Base-by-base conservation (phyloP, 2,797 vertebrate genomes). In the Melanotaenia pygmaea region DNA sequence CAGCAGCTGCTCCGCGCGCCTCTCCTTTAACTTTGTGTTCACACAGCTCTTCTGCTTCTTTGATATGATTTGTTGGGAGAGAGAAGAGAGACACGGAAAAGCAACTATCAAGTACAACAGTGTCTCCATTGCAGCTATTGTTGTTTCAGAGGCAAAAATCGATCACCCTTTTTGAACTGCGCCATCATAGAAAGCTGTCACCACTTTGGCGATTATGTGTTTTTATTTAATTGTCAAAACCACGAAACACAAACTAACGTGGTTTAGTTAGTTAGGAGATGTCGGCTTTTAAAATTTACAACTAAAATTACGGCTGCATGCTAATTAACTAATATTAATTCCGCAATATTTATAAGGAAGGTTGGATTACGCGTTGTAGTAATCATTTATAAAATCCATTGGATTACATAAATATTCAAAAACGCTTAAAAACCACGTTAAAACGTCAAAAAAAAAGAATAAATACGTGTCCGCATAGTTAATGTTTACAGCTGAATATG, bases 1-100 rank as follows among this genome's bases (percentile, higher is more conserved):
- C 35, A 38, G 43, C 63, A 66, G 77, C 68, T 28, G 74, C 67
- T 72, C 38, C 38, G 3, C 2, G 30, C 14, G 47, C 64, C 22
- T 71, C 40, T 65, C 28, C 38, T 45, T 59, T 62, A 86, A 87
- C 85, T 88, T 92, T 86, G 40, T 79, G 26, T 63, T 59, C 72
- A 66, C 74, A 61, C 57, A 45, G 78, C 54, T 58, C 47, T 47
- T 73, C 56, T 63, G 54, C 24, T 68, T 24, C 43, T 28, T 40
- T 60, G 4, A 38, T 24, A 11, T 14, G 47, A 71, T 70, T 28
- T 71, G 51, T 70, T 72, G 59, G 67, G 38, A 40, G 64, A 53
- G 70, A 22, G 51, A 30, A 61, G 26, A 53, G 59, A 69, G n/a
- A 59, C 28, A 60, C 64, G 13, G 51, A 37, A 63, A 32, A 40